Base-by-base conservation (phyloP, 2,888 invertebrate genomes). In the Oscheius sp. region DNA sequence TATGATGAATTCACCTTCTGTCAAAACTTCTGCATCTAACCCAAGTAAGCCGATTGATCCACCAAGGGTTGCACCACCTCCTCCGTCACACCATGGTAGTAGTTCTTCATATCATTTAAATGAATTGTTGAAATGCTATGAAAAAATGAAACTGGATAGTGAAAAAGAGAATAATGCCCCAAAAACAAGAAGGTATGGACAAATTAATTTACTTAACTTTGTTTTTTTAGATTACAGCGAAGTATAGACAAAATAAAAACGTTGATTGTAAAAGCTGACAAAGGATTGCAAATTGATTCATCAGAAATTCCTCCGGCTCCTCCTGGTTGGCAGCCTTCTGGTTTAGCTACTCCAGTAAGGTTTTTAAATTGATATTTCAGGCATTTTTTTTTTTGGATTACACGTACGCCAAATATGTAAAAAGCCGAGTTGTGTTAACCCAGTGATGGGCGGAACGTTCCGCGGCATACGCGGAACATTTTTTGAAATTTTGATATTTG, bases 261-360 rank as follows among this genome's bases (percentile, higher is more conserved):
- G 20, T 44, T 77, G 20, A 68, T 73, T 2, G 33, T 44, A 0
- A 67, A 68, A 2, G 70, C 72, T 2, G 67, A 70, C n/a, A 56
- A 64, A 20, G 77, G 77, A 9, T 47, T 67, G 49, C 65, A 70
- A 24, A 71, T 79, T 24, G 72, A 76, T 38, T 51, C 49, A 22
- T 56, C 67, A 0, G 74, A 77, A n/a, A 72, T 79, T 32, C 79
- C 79, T 2, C 70, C 68, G 6, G 73, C 72, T 1, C 79, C 79
- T 8, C 77, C 77, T 12, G 51, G 51, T 12, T 64, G 64, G 64
- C 50, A 50, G n/a, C 51, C 64, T 4, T 28, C 64, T 14, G 14
- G 8, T 20, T 26, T 49, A 6, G 17, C 62, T 1, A 17, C 32
- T n/a, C n/a, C n/a, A n/a, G n/a, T n/a, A n/a, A n/a, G n/a, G n/a